Percentiles rank a stretch among this genome's conserved stretches.
phyloP scores from a whole-genome alignment of 2,888 invertebrate genomes.

The Drosophila gaucha region DNA sequence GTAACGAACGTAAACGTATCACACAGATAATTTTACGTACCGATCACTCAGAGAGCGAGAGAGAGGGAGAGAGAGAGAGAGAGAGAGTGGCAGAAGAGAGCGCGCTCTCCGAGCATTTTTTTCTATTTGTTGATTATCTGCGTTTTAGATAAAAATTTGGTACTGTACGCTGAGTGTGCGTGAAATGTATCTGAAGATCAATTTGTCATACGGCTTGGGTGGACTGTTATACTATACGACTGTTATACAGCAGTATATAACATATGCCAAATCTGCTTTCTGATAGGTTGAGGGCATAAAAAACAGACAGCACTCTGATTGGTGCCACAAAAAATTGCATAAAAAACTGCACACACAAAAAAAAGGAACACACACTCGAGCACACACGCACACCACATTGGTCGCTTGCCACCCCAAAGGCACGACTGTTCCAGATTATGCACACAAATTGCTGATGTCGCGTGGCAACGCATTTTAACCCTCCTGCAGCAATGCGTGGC shows the following conservation, averaged over 20 bases:
- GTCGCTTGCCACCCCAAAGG: slow-evolving; percentile 40
- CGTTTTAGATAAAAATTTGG: slow-evolving; percentile 23
- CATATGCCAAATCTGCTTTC: slow-evolving; percentile 1
- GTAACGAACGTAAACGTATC: slow-evolving; percentile 55
- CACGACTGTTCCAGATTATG: slow-evolving; percentile 25
- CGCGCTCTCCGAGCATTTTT: slow-evolving; percentile 9
- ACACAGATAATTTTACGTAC: slow-evolving; percentile 63
- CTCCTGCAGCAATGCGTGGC: slow-evolving; percentile 18
- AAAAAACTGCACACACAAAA: slow-evolving; percentile 68
- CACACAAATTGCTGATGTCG: slow-evolving; percentile 49
- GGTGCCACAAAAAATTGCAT: slow-evolving; percentile 62
- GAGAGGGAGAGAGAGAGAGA: slow-evolving; percentile 11
- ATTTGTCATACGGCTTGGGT: not conserved
- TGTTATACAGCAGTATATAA: slow-evolving; percentile 7
- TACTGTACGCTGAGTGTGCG: slow-evolving; percentile 17
- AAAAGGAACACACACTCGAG: slow-evolving; percentile 24
- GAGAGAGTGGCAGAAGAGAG: slow-evolving; percentile 9
- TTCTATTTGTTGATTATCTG: slow-evolving; percentile 39
- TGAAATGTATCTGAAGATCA: slow-evolving; percentile 5
- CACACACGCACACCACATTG: slow-evolving; percentile 18
- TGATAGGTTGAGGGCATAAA: slow-evolving; percentile 57
- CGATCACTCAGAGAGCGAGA: slow-evolving; percentile 44
- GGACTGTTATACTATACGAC: slow-evolving; percentile 7
- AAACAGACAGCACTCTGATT: slow-evolving; percentile 55
- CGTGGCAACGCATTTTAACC: slow-evolving; percentile 47